phyloP scores from a whole-genome alignment of 2,113 vertebrate species.

The Hippocampus mohnikei region DNA sequence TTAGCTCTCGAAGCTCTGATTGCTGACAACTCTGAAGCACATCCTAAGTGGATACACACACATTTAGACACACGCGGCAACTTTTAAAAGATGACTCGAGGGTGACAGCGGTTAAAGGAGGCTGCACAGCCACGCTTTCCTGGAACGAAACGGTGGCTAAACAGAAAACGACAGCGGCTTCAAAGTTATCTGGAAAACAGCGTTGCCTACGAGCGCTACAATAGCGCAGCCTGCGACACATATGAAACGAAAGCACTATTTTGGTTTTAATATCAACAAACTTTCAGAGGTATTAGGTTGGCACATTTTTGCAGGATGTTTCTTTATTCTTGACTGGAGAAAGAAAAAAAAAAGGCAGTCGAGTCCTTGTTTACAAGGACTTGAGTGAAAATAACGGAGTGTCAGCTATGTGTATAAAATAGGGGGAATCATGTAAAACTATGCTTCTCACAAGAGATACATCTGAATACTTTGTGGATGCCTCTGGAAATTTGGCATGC shows the following conservation, averaged over 20 bases:
- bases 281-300: not conserved
- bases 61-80: slow-evolving; percentile 13
- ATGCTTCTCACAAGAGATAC: no score
- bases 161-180: slow-evolving; percentile 51
- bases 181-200: slow-evolving; percentile 51
- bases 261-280: slow-evolving; percentile 25
- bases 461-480: no score
- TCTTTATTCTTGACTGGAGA: not conserved
- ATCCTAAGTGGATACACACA: slow-evolving; percentile 26
- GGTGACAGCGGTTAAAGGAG: slow-evolving; percentile 52
- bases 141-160: slow-evolving; percentile 48
- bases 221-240: slow-evolving; percentile 15
- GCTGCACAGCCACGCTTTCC: slow-evolving; percentile 31
- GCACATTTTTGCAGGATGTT: not conserved
- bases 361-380: not conserved
- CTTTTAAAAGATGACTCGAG: slow-evolving; percentile 32
- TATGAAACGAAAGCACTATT: slow-evolving; percentile 16
- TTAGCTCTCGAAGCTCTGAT: slow-evolving; percentile 39
- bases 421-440: no score
- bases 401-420: not conserved
- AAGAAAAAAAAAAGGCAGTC: not conserved
- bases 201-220: slow-evolving; percentile 10
- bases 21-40: slow-evolving; percentile 38
- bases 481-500: no score
- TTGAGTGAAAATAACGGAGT: not conserved